phyloP scores from a whole-genome alignment of 92 coral and sea anemone genomes.

The Virgularia gustaviana region DNA sequence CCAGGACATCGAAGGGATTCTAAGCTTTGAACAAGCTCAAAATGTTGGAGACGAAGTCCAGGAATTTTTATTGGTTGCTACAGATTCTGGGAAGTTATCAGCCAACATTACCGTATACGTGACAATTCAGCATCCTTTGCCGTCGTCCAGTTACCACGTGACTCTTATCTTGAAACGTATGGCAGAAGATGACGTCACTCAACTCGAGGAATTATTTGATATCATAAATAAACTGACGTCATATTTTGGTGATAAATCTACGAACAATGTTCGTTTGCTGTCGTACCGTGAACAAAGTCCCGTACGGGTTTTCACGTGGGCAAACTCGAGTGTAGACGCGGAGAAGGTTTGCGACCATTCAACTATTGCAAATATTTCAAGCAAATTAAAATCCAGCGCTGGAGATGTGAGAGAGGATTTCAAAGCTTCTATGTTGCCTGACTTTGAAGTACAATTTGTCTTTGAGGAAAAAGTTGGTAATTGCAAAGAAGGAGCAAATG shows the following conservation, averaged over 20 bases:
- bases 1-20: slow-evolving; percentile 22
- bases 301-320: slow-evolving; percentile 27
- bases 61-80: slow-evolving; percentile 22
- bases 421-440: slow-evolving; percentile 22
- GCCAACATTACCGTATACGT: not conserved
- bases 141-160: slow-evolving; percentile 13
- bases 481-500: slow-evolving; percentile 33
- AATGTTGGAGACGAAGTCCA: not conserved
- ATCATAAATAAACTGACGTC: slow-evolving; percentile 29
- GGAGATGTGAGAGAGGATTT: slow-evolving; percentile 18
- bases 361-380: slow-evolving; percentile 21
- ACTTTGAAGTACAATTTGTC: slow-evolving; percentile 20
- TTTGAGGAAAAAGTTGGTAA: slow-evolving; percentile 1
- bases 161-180: not conserved
- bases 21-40: slow-evolving; percentile 14
- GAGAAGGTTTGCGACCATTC: slow-evolving; percentile 30
- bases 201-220: not conserved
- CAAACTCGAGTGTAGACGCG: slow-evolving; percentile 10
- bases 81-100: slow-evolving; percentile 31
- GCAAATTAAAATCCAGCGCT: slow-evolving; percentile 10
- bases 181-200: not conserved
- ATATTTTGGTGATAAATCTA: slow-evolving; percentile 20
- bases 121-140: slow-evolving; percentile 24
- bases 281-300: slow-evolving; percentile 22
- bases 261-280: slow-evolving; percentile 26